Base-by-base conservation (phyloP, 1,140 invertebrate genomes). In the Hyles euphorbiae region DNA sequence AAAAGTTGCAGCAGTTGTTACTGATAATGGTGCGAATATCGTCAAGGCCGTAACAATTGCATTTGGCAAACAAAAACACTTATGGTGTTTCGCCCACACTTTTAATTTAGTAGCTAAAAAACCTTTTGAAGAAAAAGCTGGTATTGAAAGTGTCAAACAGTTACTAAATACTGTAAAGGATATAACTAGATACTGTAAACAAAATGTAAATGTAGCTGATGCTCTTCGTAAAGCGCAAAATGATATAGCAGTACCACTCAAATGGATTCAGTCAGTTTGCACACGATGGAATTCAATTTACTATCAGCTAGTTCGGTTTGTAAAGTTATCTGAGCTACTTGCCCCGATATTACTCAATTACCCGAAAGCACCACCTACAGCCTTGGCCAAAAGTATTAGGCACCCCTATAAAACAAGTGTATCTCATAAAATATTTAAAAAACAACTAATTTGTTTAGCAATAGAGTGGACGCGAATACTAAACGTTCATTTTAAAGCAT, bases 11-110 rank as follows among this genome's bases (percentile, higher is more conserved):
- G 70, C 70, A 51, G 61, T 87, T 70, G 62, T 81, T 5, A 84
- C 75, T 10, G 81, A 82, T 60, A 79, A 78, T 72, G 75, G 69
- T 22, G 61, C 76, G 2, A 84, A 83, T 66, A 83, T 85, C 10
- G 70, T 83, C 33, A 79, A 76, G 61, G 80, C 77, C 32, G 65
- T 77, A 3, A 65, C 65, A 49, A 62, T 22, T 22, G 72, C 61
- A 64, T 61, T 85, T 75, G 74, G 72, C 40, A 63, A 70, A 68
- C 55, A 74, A 52, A 78, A 74, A 65, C 73, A 81, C 76, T 65
- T 81, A 52, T 68, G 65, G 59, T 76, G 73, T 53, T 76, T 74
- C 63, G 74, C 70, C 43, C 72, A 79, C 51, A 75, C 70, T 44
- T 57, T 79, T 58, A 79, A 77, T 62, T 63, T 76, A 62, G 69